A percentile compares a stretch with the other conserved stretches of the same genome.
Evolutionary conservation across 2,888 invertebrate species (phyloP).

Genomic region (Orthosia gothica): DNA sequence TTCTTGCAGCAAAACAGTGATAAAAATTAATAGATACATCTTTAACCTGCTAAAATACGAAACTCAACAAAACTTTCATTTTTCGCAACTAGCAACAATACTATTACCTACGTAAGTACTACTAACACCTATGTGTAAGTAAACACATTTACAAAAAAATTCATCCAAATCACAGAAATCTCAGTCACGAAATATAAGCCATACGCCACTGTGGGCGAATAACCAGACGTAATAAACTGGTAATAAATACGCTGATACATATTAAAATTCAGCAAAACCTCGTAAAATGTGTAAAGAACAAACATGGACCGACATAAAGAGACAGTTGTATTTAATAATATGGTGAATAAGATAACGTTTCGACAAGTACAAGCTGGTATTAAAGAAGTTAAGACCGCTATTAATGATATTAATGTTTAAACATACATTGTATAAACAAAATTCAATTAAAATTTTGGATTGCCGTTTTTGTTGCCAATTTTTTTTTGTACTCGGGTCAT

Average conservation of each 20-base stretch:
- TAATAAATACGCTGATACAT: slow-evolving; percentile 59
- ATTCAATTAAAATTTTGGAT: background rate
- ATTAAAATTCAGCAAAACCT: slow-evolving; percentile 58
- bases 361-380: slow-evolving; percentile 27
- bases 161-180: background rate
- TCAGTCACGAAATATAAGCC: slow-evolving; percentile 13
- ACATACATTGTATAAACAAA: background rate
- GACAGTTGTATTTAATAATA: slow-evolving; percentile 58
- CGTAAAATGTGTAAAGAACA: slow-evolving; percentile 64
- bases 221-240: slow-evolving; percentile 40
- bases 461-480: background rate
- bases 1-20: too few relatives aligned
- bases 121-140: background rate
- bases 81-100: background rate
- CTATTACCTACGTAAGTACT: too few relatives aligned
- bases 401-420: too few relatives aligned
- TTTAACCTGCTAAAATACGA: too few relatives aligned
- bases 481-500: too few relatives aligned
- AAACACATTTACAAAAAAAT: background rate
- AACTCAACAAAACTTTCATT: background rate
- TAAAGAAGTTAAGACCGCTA: slow-evolving; percentile 28
- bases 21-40: too few relatives aligned
- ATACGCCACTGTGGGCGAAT: slow-evolving; percentile 21
- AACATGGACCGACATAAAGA: slow-evolving; percentile 58
- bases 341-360: slow-evolving; percentile 54